Base-by-base conservation (phyloP, 2,888 invertebrate genomes). In the Drosophila sordidula region DNA sequence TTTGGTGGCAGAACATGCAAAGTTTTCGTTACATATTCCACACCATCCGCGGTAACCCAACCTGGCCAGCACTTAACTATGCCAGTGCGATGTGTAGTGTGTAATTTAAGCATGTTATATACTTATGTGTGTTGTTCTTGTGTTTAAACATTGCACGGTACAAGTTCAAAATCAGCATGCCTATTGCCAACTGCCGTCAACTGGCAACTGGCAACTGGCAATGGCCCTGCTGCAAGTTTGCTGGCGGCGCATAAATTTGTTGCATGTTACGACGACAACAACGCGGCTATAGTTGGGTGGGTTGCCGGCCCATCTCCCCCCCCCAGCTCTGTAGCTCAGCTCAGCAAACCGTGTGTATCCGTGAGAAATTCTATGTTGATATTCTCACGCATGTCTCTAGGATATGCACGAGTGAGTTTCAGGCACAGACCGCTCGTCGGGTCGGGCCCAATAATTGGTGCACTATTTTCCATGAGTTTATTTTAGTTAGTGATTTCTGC, bases 331-430 rank as follows among this genome's bases (percentile, higher is more conserved):
- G 34, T 18, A 18, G 18, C 22, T 36, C 22, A 32, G 34, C 8
- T 46, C 9, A 38, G 57, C 54, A 29, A 56, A 45, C 46, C 45
- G 55, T 65, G 64, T 75, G 59, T 68, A 67, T 74, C 76, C 82
- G 87, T 89, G 90, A 78, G 89, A 89, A 85, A 63, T 83, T 76
- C 70, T 75, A 66, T 68, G 72, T 72, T 78, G 70, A 75, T 82
- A 88, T 91, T 91, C 91, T 91, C 91, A 91, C 91, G 91, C 91
- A 91, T 90, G 90, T 87, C 88, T 88, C 78, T 78, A 82, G 86
- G 90, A 89, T 79, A 91, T 86, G 91, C 85, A 90, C 89, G 90
- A 90, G 82, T 90, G 87, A 89, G 76, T 87, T 75, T 70, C 41
- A 47, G 47, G 38, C 47, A 12, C n/a, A 63, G 62, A 41, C 22